A percentile compares a stretch with the other conserved stretches of the same genome.
Evolutionary conservation across 2,888 invertebrate species (phyloP).

Genomic region (Rhopalosiphum nymphaeae): DNA sequence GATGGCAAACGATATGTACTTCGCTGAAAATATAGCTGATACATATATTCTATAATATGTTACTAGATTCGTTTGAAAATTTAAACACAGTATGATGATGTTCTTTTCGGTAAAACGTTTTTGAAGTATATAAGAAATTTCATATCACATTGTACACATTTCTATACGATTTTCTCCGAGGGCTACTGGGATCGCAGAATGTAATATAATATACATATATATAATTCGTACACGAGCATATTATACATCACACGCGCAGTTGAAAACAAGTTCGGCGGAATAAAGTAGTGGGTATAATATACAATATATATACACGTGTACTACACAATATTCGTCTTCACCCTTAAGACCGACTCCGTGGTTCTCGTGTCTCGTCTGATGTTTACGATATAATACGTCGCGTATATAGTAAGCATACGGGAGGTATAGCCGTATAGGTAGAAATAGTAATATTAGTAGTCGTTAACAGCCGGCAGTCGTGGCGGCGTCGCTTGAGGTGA

Average conservation of each 20-base stretch:
- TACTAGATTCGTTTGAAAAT: not conserved
- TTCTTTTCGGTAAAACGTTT: not conserved
- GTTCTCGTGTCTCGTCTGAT: not conserved
- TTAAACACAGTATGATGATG: not conserved
- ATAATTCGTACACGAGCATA: not conserved
- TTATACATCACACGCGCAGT: not conserved
- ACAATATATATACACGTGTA: not conserved
- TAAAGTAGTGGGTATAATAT: not conserved
- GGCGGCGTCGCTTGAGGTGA: constrained; percentile 22
- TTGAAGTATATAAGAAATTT: not conserved
- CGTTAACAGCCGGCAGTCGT: constrained; percentile 5
- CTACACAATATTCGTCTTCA: constrained; percentile 33
- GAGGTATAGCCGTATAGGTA: not conserved
- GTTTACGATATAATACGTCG: constrained; percentile 33
- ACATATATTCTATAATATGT: not conserved
- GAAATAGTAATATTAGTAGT: not conserved
- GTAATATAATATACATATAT: not conserved
- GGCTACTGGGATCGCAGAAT: not conserved
- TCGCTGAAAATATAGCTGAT: not conserved
- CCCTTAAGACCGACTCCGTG: constrained; percentile 12
- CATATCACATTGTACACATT: not conserved
- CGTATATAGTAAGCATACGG: not conserved
- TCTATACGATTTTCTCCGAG: constrained; percentile 20
- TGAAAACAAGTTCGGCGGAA: constrained; percentile 37
- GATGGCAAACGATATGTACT: not conserved